phyloP scores from a whole-genome alignment of 2,888 invertebrate species.

The Metallyticus violacea region DNA sequence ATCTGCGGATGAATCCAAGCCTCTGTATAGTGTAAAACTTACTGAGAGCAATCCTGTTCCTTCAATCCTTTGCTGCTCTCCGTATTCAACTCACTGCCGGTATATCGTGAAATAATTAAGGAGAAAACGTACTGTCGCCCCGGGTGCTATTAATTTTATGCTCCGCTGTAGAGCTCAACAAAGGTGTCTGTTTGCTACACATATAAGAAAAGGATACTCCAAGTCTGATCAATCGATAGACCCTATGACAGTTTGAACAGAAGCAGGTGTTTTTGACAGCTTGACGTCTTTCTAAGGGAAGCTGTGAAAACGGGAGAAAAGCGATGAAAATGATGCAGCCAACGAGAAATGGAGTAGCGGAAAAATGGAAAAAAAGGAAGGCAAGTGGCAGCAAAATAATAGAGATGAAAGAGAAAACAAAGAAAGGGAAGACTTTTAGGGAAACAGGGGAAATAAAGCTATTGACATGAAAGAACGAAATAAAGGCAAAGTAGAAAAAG shows the following conservation, averaged over 20 bases:
- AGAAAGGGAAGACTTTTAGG: too few species aligned
- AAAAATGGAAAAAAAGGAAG: neutral
- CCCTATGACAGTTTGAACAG: constrained; percentile 8
- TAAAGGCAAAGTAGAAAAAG: too few species aligned
- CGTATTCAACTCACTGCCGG: neutral
- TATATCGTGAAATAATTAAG: neutral
- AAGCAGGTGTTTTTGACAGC: constrained; percentile 3
- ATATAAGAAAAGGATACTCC: neutral
- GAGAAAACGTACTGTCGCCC: neutral
- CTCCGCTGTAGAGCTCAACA: neutral
- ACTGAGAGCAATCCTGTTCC: too few species aligned
- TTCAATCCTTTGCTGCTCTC: too few species aligned
- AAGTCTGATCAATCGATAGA: constrained; percentile 1
- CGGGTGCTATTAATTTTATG: neutral
- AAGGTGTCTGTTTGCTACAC: neutral
- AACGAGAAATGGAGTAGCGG: neutral
- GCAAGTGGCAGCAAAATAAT: neutral
- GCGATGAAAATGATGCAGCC: neutral
- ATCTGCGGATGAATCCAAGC: too few species aligned
- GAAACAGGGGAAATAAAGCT: too few species aligned
- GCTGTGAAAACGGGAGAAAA: neutral
- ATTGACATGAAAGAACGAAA: too few species aligned
- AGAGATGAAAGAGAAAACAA: neutral
- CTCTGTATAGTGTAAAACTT: too few species aligned
- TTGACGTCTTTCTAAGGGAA: constrained; percentile 7